phyloP scores from a whole-genome alignment of 2,888 invertebrate genomes.

The Limnephilus rhombicus region DNA sequence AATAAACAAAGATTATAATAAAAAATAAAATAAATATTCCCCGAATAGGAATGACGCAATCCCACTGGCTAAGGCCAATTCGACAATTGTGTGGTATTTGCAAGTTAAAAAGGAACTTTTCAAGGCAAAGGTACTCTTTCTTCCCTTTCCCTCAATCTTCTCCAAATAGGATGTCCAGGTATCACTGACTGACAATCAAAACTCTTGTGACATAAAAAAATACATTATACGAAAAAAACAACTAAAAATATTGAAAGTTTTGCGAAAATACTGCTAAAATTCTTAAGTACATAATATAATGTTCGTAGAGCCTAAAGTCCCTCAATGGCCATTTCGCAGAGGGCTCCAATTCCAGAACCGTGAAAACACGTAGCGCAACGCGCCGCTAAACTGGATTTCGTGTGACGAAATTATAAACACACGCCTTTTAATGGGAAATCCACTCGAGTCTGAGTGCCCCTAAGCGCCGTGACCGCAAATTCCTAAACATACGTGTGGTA shows the following conservation, averaged over 20 bases:
- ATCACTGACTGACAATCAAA: background rate
- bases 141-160: background rate
- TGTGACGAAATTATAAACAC: slow-evolving; percentile 53
- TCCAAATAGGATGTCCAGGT: background rate
- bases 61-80: too few relatives aligned
- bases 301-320: background rate
- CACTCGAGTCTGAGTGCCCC: slow-evolving; percentile 10
- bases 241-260: background rate
- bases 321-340: background rate
- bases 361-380: background rate
- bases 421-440: slow-evolving; percentile 43
- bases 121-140: too few relatives aligned
- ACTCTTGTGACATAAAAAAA: background rate
- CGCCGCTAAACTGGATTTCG: slow-evolving; percentile 32
- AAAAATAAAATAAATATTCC: too few relatives aligned
- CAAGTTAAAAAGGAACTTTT: too few relatives aligned
- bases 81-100: too few relatives aligned
- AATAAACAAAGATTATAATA: too few relatives aligned
- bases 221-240: too few relatives aligned
- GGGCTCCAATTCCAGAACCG: background rate
- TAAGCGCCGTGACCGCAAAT: slow-evolving; percentile 38
- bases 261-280: background rate
- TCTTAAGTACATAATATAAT: slow-evolving; percentile 17
- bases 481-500: background rate
- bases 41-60: too few relatives aligned